Conservation (phyloP, 1,140 invertebrate genomes). For the Eumeta japonica region DNA sequence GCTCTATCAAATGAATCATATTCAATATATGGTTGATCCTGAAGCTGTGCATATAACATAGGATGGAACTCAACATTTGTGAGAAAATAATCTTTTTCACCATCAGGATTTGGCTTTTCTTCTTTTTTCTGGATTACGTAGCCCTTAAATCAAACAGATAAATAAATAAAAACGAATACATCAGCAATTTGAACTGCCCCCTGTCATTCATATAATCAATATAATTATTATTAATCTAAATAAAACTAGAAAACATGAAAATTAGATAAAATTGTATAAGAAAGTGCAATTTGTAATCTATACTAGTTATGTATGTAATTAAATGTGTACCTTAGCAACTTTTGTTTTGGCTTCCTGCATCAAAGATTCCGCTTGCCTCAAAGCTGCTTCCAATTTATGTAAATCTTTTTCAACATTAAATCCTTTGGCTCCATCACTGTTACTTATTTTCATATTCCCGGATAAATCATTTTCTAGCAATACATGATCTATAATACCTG, state of each 20-base stretch:
- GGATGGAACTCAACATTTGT: constrained; percentile 94
- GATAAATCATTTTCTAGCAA: constrained; percentile 71
- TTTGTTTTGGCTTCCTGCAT: constrained; percentile 58
- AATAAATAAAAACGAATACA: constrained; percentile 9
- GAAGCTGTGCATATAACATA: constrained; percentile 72
- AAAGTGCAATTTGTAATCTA: no score
- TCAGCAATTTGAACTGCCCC: no score
- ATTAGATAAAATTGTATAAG: no score
- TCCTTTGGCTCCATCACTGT: constrained; percentile 37
- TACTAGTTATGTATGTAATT: no score
- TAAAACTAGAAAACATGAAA: no score
- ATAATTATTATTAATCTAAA: no score
- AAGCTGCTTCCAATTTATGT: constrained; percentile 64
- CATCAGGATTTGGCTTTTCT: constrained; percentile 64
- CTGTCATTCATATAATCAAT: no score
- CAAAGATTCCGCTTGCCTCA: constrained; percentile 70
- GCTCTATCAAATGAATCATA: constrained; percentile 84
- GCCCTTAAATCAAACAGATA: no score
- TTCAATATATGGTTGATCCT: constrained; percentile 61
- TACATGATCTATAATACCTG: constrained; percentile 87
- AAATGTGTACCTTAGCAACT: constrained; percentile 49
- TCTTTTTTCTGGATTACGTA: constrained; percentile 87
- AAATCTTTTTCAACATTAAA: constrained; percentile 69
- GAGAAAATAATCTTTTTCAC: constrained; percentile 63
- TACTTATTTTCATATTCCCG: constrained; percentile 39